Percentiles rank a stretch among this genome's conserved stretches.
phyloP scores from a whole-genome alignment of 2,888 invertebrate genomes.

The Tetragnatha montana region DNA sequence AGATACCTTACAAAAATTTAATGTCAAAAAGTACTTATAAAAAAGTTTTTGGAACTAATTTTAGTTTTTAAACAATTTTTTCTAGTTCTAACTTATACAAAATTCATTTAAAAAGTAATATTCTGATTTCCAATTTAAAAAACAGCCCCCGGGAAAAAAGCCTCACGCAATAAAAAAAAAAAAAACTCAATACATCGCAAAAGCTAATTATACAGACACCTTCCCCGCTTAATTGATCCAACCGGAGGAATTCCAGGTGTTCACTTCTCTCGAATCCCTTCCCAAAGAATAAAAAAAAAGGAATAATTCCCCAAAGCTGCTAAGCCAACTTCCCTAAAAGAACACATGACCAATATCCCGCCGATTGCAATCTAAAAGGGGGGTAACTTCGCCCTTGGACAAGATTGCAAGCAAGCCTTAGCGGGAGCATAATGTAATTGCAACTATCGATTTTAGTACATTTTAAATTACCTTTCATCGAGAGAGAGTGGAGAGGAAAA shows the following conservation, averaged over 20 bases:
- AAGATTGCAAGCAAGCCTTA: not conserved
- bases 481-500: not conserved
- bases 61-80: too few relatives aligned
- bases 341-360: not conserved
- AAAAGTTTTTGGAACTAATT: too few relatives aligned
- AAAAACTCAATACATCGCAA: not conserved
- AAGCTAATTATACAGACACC: not conserved
- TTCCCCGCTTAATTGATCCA: not conserved
- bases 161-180: not conserved
- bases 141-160: too few relatives aligned
- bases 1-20: too few relatives aligned
- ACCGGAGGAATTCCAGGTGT: not conserved
- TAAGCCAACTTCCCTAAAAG: not conserved
- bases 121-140: too few relatives aligned
- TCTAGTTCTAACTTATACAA: too few relatives aligned
- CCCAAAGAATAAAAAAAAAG: not conserved
- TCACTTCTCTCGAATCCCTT: not conserved
- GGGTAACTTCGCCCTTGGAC: not conserved
- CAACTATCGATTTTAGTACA: not conserved
- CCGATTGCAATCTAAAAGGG: not conserved
- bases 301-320: not conserved
- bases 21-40: too few relatives aligned
- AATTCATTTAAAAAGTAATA: too few relatives aligned
- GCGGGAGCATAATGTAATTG: not conserved
- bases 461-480: constrained; percentile 1